Evolutionary conservation across 2,797 vertebrate species (phyloP).

Genomic region (Knipowitschia caucasica): DNA sequence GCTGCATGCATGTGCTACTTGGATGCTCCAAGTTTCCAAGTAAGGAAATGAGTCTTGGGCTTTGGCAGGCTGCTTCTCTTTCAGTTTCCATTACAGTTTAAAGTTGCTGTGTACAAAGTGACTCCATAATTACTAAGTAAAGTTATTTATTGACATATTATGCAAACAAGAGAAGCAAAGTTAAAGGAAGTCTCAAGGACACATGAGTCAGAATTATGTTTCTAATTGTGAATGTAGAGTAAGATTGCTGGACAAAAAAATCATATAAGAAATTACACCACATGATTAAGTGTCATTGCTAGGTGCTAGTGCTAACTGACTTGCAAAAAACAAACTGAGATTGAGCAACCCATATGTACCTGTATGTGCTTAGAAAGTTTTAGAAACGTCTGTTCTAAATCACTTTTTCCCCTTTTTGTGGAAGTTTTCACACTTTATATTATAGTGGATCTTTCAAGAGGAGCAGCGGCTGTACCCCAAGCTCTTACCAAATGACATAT

Average conservation of each 20-base stretch:
- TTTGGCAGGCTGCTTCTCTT: neutral
- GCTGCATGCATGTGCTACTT: conserved; percentile 9
- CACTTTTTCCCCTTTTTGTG: too few relatives aligned
- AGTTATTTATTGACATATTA: neutral
- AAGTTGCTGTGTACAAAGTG: conserved; percentile 5
- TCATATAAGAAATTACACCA: too few relatives aligned
- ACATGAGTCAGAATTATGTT: neutral
- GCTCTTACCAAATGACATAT: neutral
- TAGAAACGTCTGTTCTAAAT: too few relatives aligned
- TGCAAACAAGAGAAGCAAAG: neutral
- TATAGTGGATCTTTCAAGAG: too few relatives aligned
- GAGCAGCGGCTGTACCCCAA: neutral
- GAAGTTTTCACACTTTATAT: too few relatives aligned
- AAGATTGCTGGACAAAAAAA: too few relatives aligned
- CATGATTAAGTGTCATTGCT: neutral
- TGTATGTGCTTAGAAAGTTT: too few relatives aligned
- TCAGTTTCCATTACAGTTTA: conserved; percentile 1
- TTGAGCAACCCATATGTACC: too few relatives aligned
- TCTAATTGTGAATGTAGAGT: neutral
- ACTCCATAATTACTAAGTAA: conserved; percentile 3
- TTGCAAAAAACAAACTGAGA: too few relatives aligned
- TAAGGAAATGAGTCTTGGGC: conserved; percentile 1
- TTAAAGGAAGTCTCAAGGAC: neutral
- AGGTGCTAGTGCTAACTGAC: neutral
- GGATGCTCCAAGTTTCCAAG: conserved; percentile 6